Conservation (phyloP, 2,797 vertebrate genomes). For the Gymnothorax reevesii region DNA sequence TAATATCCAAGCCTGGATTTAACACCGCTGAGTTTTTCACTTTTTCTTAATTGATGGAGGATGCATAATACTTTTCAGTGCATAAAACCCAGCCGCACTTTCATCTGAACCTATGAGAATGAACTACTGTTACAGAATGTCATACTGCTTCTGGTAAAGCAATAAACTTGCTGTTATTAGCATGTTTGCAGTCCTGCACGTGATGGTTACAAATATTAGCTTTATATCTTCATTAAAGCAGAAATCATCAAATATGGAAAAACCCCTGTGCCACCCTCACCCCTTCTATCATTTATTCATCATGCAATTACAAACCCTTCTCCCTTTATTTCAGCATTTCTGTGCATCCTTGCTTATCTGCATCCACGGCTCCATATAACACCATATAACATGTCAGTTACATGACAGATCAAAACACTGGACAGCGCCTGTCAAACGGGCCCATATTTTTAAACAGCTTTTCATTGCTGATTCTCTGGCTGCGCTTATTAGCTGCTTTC, state of each 20-base stretch:
- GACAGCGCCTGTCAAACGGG: background rate
- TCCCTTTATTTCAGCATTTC: background rate
- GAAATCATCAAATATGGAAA: background rate
- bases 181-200: background rate
- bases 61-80: background rate
- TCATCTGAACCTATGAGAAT: background rate
- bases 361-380: background rate
- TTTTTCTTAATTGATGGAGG: background rate
- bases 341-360: background rate
- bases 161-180: background rate
- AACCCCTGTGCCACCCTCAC: background rate
- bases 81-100: slow-evolving; percentile 4
- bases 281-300: background rate
- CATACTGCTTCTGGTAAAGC: background rate
- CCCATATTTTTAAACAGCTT: background rate
- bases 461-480: background rate
- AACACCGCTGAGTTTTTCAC: background rate
- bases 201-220: background rate
- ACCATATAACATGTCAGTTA: background rate
- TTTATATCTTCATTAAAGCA: background rate
- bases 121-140: background rate
- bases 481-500: background rate
- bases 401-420: background rate
- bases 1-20: background rate
- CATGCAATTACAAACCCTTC: background rate